These are phyloP conservation scores for Pipistrellus nathusii DNA, from an alignment of 2,797 vertebrate species.

Conservation along the genomic window DNA sequence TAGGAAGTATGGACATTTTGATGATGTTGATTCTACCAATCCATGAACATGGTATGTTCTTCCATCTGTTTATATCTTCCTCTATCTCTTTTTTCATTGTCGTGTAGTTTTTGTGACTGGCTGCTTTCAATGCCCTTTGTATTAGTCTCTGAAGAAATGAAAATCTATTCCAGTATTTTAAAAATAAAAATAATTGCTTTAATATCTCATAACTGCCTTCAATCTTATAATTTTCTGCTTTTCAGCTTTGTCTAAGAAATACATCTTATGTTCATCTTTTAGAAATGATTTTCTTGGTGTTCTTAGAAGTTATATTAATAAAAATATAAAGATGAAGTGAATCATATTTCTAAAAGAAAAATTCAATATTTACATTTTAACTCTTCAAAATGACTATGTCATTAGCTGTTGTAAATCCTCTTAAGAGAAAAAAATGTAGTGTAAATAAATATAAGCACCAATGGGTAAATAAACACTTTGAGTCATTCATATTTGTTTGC, in stretches of 20 bases:
- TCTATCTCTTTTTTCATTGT: too few species aligned
- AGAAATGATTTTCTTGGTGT: background rate
- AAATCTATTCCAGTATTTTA: background rate
- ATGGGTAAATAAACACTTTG: background rate
- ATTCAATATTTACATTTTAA: background rate
- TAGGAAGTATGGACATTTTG: too few species aligned
- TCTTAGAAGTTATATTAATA: background rate
- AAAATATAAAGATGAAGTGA: background rate
- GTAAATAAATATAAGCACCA: too few species aligned
- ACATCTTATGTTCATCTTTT: fast-evolving
- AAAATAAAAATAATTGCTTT: background rate
- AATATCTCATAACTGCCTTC: background rate
- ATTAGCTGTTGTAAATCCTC: background rate
- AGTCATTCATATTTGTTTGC: background rate
- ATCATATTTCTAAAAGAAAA: background rate
- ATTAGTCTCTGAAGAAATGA: background rate
- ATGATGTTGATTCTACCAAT: too few species aligned
- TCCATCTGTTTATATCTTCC: too few species aligned
- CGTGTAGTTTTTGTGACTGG: background rate
- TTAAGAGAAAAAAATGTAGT: background rate
- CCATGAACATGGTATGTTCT: too few species aligned
- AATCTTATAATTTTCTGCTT: background rate
- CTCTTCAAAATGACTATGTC: background rate
- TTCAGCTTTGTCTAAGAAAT: background rate
- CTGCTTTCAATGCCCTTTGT: background rate